A percentile compares a stretch with the other conserved stretches of the same genome.
These are phyloP conservation scores for Tupiocoris notatus DNA, from an alignment of 2,888 invertebrate genomes.

Conservation along the genomic window DNA sequence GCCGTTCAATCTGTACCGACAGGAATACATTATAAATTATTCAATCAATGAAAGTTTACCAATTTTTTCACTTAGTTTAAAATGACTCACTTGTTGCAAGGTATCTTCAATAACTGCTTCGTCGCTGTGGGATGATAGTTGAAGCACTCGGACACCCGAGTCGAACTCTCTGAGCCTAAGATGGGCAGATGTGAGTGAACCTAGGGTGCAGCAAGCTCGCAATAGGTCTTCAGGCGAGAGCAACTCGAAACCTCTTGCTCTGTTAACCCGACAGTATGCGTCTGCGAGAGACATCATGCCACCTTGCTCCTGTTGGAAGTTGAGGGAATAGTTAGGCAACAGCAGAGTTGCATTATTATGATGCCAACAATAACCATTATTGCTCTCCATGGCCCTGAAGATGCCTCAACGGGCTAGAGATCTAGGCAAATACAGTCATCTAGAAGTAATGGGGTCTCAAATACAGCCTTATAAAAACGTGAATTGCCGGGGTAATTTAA, in stretches of 20 bases:
- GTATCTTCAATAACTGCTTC: conserved; percentile 61
- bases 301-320: conserved; percentile 70
- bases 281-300: conserved; percentile 97
- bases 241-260: conserved; percentile 92
- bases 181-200: conserved; percentile 61
- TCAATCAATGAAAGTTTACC: neutral
- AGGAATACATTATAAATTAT: neutral
- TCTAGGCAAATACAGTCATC: too few species aligned
- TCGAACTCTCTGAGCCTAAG: conserved; percentile 81
- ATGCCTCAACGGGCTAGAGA: too few species aligned
- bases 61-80: too few species aligned
- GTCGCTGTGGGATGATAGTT: conserved; percentile 73
- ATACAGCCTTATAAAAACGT: too few species aligned
- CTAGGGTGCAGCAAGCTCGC: conserved; percentile 77
- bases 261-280: conserved; percentile 93
- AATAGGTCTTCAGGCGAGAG: conserved; percentile 95
- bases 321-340: too few species aligned
- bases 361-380: too few species aligned
- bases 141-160: conserved; percentile 93
- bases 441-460: too few species aligned
- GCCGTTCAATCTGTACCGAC: conserved; percentile 55
- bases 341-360: too few species aligned
- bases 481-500: too few species aligned
- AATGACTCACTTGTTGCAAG: conserved; percentile 29
- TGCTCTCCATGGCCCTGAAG: too few species aligned